Evolutionary conservation across 1,140 invertebrate genomes (phyloP), one percentile per base, ranked within the genome.

Genomic region (Aphaenogaster floridana): DNA sequence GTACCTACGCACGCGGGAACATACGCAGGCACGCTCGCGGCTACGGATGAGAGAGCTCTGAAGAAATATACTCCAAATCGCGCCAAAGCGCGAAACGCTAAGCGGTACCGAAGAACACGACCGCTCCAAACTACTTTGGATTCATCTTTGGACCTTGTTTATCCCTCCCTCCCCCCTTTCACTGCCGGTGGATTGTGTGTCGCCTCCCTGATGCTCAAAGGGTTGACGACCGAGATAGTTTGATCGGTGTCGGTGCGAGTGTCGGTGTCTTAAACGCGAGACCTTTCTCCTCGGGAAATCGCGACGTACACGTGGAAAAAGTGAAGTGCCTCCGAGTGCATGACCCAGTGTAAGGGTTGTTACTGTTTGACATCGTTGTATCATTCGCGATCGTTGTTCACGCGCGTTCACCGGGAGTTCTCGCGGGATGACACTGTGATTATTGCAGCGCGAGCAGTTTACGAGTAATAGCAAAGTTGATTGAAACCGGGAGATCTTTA

Each of bases 241-340:
- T 28, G 80, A 15, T 61, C 54, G 57, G 79, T 81, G 64, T 81
- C 17, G 79, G 66, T 74, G 80, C 71, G 52, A 69, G 68, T 83
- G 79, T 39, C 48, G 63, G 78, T 74, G 54, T 83, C 7, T 61
- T 39, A 48, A 54, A 54, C 69, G 80, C 69, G 69, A 84, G 45
- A 84, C 54, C 69, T 74, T 81, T 5, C 68, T 39, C 28, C 11
- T 34, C 39, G 79, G 39, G 21, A 59, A 69, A 63, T 84, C 69
- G 80, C 80, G 39, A 83, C 28, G 69, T 84, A n/a, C 54, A 76
- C 80, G 80, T 84, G 66, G 54, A 42, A 74, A 84, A 84, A 84
- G 80, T 84, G 80, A 84, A 84, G 80, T 84, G 80, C 42, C 69
- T 48, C 42, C n/a, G 28, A 74, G 80, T 84, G 69, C 69, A 74